These are phyloP conservation scores for Leucophenga maculata DNA, from an alignment of 2,888 invertebrate species.

Conservation along the genomic window DNA sequence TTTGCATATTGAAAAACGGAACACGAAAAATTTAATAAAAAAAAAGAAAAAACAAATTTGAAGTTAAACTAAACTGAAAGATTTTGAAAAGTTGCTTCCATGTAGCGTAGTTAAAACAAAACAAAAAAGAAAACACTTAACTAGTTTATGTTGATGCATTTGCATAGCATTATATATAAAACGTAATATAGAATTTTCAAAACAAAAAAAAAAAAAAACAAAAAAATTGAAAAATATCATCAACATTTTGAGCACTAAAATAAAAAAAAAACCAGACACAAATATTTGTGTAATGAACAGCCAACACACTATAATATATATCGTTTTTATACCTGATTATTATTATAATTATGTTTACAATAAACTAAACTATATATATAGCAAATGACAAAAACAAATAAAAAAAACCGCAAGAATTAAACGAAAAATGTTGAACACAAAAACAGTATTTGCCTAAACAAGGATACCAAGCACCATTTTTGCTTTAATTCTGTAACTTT, in stretches of 20 bases:
- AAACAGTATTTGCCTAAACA: conserved; percentile 24
- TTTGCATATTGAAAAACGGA: conserved; percentile 15
- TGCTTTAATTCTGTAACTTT: not conserved
- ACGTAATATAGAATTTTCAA: conserved; percentile 40
- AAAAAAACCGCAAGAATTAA: not conserved
- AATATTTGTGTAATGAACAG: no score
- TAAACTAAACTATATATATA: not conserved
- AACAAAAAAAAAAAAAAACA: conserved; percentile 35
- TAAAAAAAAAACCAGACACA: not conserved
- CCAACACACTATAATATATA: conserved; percentile 14
- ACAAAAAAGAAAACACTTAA: conserved; percentile 37
- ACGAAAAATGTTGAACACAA: conserved; percentile 6
- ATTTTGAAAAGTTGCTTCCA: conserved; percentile 52
- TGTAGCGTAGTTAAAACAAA: conserved; percentile 43
- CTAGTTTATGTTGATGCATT: conserved; percentile 47
- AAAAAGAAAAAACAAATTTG: conserved; percentile 30
- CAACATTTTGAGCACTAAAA: conserved; percentile 29
- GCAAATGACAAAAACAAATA: conserved; percentile 1
- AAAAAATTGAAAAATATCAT: conserved; percentile 13
- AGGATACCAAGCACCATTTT: no score
- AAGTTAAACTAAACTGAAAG: conserved; percentile 33
- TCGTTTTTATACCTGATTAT: conserved; percentile 24
- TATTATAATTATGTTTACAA: not conserved
- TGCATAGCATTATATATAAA: conserved; percentile 33
- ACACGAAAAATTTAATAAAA: conserved; percentile 29